These are phyloP conservation scores for Paedocypris sp. DNA, from an alignment of 2,113 vertebrate genomes.

Conservation along the genomic window DNA sequence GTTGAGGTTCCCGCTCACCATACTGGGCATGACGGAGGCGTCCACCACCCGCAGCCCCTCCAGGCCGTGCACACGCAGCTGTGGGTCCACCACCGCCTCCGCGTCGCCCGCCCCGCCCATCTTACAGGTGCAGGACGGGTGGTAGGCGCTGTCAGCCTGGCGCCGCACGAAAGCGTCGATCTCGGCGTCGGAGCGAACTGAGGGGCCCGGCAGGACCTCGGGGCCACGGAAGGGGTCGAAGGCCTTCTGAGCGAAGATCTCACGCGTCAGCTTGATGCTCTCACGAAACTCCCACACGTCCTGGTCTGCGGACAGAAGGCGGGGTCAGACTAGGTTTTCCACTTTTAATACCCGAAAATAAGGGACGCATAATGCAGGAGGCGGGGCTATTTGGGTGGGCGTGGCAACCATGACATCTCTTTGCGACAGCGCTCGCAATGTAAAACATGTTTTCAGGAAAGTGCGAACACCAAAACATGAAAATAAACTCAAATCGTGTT, in stretches of 20 bases:
- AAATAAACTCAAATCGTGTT: too few relatives aligned
- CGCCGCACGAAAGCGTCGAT: constrained; percentile 83
- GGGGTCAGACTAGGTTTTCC: too few relatives aligned
- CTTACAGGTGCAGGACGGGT: constrained; percentile 91
- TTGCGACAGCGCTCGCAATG: too few relatives aligned
- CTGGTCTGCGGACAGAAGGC: constrained; percentile 58
- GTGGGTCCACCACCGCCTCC: constrained; percentile 73
- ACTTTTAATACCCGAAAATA: too few relatives aligned
- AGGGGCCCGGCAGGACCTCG: constrained; percentile 74
- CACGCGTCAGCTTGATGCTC: constrained; percentile 75
- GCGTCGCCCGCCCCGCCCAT: constrained; percentile 77
- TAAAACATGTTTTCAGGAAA: too few relatives aligned
- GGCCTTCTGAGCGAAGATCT: constrained; percentile 87
- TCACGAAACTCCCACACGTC: constrained; percentile 80
- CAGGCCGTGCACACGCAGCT: constrained; percentile 73
- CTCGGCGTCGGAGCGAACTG: constrained; percentile 70
- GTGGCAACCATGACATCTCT: too few relatives aligned
- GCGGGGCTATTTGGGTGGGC: too few relatives aligned
- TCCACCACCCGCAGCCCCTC: constrained; percentile 83
- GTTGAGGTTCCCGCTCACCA: constrained; percentile 90
- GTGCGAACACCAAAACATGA: too few relatives aligned
- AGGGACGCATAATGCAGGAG: too few relatives aligned
- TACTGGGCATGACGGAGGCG: constrained; percentile 92
- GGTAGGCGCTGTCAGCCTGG: constrained; percentile 87
- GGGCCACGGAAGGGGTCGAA: constrained; percentile 76